Evolutionary conservation across 2,797 vertebrate species (phyloP), one percentile per base, ranked within the genome.

Genomic region (Cossypha caffra): DNA sequence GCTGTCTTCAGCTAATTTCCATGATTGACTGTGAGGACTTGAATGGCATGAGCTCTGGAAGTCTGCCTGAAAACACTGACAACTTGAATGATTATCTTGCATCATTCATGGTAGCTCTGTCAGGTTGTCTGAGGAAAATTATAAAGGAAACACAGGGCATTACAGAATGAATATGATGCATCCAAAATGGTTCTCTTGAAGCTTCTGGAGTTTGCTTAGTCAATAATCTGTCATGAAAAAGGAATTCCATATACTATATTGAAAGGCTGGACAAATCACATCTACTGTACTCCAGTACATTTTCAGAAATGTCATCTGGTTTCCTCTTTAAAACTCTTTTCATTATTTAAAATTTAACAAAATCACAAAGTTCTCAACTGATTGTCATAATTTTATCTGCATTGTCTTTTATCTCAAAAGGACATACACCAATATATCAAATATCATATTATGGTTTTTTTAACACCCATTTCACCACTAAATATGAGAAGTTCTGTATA

Each of bases 101-200:
- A 50, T 76, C 84, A 23, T 79, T 95, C 42, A 20, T 62, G 51
- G 58, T 86, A 90, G 79, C 43, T 86, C 48, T 88, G 82, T 68
- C 91, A 93, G 31, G 23, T 72, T 91, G 64, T 69, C 69, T 75
- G 51, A 90, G 76, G 89, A 73, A 72, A 91, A 84, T 58, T 90
- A 33, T 72, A 35, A 62, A 84, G 40, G 58, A 84, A 95, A 81
- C 9, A 3, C 28, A 42, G 76, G 47, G 86, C 68, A 33, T 88
- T 90, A 51, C 1, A 2, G 54, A 69, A 55, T 35, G 20, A 84
- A 73, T 47, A 42, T 81, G 50, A 75, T 86, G 24, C 33, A 26
- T 69, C 69, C 47, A 5, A 72, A 84, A 72, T 69, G n/a, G 66
- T 75, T 95, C 58, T 23, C 29, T 77, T 58, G 79, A 95, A 93